Base-by-base conservation (phyloP, 2,113 vertebrate genomes). In the Petrocephalus zakoni region DNA sequence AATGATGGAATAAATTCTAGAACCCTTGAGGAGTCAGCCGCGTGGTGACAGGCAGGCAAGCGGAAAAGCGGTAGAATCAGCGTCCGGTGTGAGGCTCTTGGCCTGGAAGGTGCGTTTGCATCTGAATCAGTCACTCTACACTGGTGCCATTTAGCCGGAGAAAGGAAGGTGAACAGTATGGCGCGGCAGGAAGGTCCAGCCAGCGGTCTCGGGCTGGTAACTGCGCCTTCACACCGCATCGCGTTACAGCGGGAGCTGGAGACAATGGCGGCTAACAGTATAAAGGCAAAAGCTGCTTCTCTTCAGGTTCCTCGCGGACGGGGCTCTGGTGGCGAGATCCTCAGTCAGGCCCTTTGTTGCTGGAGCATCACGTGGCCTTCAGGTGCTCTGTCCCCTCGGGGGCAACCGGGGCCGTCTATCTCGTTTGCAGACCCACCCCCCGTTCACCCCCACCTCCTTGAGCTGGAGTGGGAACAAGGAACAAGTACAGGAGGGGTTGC, bases 261-360 rank as follows among this genome's bases (percentile, higher is more conserved):
- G 6, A 52, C 81, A 46, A 81, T 37, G 29, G 37, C 37, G 75
- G 68, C 37, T 0, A 58, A 25, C 21, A 85, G 22, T 4, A 52
- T 11, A 46, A 83, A 52, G 55, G 37, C 51, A 83, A 61, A 29
- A 46, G 78, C 75, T 82, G 29, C n/a, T 81, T 72, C 49, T 84
- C 51, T 51, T 53, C 29, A 55, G 49, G 85, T 46, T 86, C 19
- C 91, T 87, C 6, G 86, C 87, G 90, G 91, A 82, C 81, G 85
- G 87, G 49, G 90, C 78, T 89, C 90, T 88, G 55, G 89, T 9
- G 22, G 89, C 89, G 89, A 91, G 89, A 88, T 91, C 90, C 89
- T 86, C 68, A 19, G 85, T 87, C 88, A 91, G 91, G 91, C 89
- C 88, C 64, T 88, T 88, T 89, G 92, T 93, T 92, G 52, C 87